Evolutionary conservation across 2,113 vertebrate species (phyloP), one percentile per base, ranked within the genome.

Genomic region (Clinocottus analis): DNA sequence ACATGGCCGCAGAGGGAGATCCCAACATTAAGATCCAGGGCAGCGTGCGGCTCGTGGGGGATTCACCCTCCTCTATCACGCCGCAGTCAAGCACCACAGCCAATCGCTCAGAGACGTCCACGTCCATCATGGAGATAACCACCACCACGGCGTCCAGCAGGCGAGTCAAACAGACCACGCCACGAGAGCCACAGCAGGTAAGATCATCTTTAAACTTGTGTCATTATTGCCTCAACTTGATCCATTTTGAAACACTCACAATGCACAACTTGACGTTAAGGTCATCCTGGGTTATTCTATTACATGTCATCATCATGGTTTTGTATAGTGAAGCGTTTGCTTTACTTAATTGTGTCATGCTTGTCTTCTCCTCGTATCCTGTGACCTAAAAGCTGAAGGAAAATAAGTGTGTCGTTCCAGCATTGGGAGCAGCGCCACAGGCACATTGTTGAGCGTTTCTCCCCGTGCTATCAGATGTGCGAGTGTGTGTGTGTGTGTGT

Each of bases 1-100:
- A 98, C 95, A 99, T 99, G 98, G 98, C 98, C 14, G 97, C 97
- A 7, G 98, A 99, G 91, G 97, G 96, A 3, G 97, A 99, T 91
- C 94, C 97, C 91, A 99, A 99, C 95, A 96, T 99, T 86, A 94
- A 90, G 90, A 96, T 98, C 93, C 96, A 98, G 88, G 98, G 98
- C 85, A 99, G 97, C 65, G 98, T 98, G 94, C 96, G 97, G 90
- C 97, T 99, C 85, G 97, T 99, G 80, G 98, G 98, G 87, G 98
- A 99, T 89, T 96, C 97, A 70, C 97, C 97, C 92, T 98, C 97
- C 87, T 98, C 97, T 75, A 98, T 98, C 94, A 98, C 97, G n/a
- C 99, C 98, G 0, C 97, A 99, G 94, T 98, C 97, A 62, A 98
- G 97, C 63, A 97, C 96, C 80, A 98, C 98, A n/a, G 97, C 97